phyloP scores from a whole-genome alignment of 2,113 vertebrate genomes.

The Dromiciops gliroides region DNA sequence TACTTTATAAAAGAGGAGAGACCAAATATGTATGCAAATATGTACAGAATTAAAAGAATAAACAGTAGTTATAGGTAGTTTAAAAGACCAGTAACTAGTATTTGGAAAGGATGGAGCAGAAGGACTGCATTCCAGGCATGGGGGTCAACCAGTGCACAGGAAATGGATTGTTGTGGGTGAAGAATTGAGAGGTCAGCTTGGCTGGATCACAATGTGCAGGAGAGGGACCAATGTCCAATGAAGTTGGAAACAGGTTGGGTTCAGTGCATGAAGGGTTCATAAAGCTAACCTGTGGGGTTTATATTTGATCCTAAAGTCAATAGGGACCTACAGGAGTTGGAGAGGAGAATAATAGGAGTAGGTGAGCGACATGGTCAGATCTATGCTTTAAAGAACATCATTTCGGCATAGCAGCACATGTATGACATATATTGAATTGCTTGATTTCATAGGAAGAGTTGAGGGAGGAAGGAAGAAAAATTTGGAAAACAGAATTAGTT shows the following conservation, averaged over 20 bases:
- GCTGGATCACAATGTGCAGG: not conserved
- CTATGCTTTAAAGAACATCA: not conserved
- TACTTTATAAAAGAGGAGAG: not conserved
- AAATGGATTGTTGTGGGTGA: not conserved
- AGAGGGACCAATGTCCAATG: not conserved
- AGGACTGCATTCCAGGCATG: too few species aligned
- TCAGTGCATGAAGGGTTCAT: not conserved
- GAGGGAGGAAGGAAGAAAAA: too few species aligned
- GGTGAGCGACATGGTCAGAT: not conserved
- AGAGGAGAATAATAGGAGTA: not conserved
- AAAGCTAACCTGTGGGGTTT: not conserved
- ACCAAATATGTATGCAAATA: too few species aligned
- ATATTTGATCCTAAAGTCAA: not conserved
- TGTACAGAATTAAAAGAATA: not conserved
- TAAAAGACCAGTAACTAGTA: not conserved
- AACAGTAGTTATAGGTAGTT: not conserved
- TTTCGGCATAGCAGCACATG: too few species aligned
- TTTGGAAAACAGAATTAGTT: too few species aligned
- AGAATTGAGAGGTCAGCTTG: not conserved
- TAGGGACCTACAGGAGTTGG: not conserved
- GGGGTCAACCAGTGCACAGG: too few species aligned
- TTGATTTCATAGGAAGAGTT: too few species aligned
- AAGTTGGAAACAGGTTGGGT: not conserved
- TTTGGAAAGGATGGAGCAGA: not conserved
- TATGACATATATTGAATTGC: too few species aligned